Base-by-base conservation (phyloP, 1,140 invertebrate species). In the Acromyrmex echinatior region DNA sequence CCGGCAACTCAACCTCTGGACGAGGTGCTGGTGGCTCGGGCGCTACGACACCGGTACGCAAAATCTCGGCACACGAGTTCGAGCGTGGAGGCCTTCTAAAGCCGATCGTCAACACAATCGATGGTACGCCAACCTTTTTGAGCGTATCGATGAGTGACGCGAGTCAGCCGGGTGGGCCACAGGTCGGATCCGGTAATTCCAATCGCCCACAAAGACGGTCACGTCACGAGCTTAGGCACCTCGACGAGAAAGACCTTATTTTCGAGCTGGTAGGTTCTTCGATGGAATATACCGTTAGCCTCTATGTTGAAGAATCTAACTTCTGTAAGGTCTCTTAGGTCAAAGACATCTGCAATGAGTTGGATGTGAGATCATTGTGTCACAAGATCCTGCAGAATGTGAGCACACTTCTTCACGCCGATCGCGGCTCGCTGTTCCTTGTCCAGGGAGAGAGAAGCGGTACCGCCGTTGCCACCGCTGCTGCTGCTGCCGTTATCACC, bases 361-460 rank as follows among this genome's bases (percentile, higher is more conserved):
- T 99, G 91, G 99, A 99, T 92, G 97, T 99, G 25, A 97, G 98
- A 81, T 98, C 98, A 18, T 94, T 99, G 87, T 99, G 98, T 94
- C 98, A 99, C 96, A 99, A 99, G 95, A 99, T 99, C 92, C 96
- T 99, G 31, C 98, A 99, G 95, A 99, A 99, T 93, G 98, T 99
- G 25, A 98, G 98, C 90, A 98, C 99, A 74, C 95, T 99, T 7
- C 96, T 99, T 73, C 98, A 98, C 92, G 98, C 99, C 0, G 99
- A 99, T 95, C 96, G 98, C 31, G 98, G 98, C 60, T 99, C 98
- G 0, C 94, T 99, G 91, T 99, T 99, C 95, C 96, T 99, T 62
- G 98, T 99, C 2, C 98, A 99, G 92, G 98, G 97, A 49, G 97
- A 97, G 87, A 96, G 95, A 87, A 94, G 93, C 35, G 92, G 94